These are phyloP conservation scores for Caenorhabditis panamensis DNA, from an alignment of 2,888 invertebrate genomes.

Conservation along the genomic window DNA sequence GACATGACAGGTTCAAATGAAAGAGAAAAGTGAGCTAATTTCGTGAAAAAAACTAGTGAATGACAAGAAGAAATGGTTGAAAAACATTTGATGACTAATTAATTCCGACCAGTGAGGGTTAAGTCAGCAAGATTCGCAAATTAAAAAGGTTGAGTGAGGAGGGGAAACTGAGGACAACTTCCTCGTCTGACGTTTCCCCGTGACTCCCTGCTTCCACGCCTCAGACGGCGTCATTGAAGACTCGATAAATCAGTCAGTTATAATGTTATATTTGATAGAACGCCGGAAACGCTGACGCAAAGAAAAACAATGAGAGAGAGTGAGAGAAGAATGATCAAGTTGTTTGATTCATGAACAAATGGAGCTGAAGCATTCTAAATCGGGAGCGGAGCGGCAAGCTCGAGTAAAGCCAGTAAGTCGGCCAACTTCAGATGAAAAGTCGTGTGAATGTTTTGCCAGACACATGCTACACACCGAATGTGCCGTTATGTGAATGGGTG, in stretches of 20 bases:
- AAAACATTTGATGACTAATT: constrained; percentile 46
- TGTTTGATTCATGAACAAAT: constrained; percentile 17
- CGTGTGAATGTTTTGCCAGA: constrained; percentile 36
- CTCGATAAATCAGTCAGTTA: constrained; percentile 43
- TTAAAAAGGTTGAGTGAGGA: constrained; percentile 7
- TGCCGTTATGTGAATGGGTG: constrained; percentile 5
- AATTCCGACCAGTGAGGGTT: constrained; percentile 30
- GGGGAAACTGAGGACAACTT: constrained; percentile 10
- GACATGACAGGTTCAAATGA: too few species aligned
- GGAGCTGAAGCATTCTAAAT: background rate
- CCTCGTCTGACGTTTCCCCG: constrained; percentile 7
- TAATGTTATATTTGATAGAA: constrained; percentile 40
- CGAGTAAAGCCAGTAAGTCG: constrained; percentile 11
- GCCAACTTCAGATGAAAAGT: background rate
- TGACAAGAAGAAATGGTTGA: background rate
- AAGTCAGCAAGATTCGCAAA: constrained; percentile 17
- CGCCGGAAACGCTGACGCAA: constrained; percentile 23
- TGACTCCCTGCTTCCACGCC: background rate
- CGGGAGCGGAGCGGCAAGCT: background rate
- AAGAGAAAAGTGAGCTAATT: too few species aligned
- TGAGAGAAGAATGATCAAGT: constrained; percentile 9
- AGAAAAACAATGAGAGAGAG: background rate
- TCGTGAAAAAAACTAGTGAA: background rate
- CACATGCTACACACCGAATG: background rate
- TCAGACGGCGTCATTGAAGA: constrained; percentile 1